Conservation (phyloP, 2,797 vertebrate genomes). For the Vespertilio murinus region DNA sequence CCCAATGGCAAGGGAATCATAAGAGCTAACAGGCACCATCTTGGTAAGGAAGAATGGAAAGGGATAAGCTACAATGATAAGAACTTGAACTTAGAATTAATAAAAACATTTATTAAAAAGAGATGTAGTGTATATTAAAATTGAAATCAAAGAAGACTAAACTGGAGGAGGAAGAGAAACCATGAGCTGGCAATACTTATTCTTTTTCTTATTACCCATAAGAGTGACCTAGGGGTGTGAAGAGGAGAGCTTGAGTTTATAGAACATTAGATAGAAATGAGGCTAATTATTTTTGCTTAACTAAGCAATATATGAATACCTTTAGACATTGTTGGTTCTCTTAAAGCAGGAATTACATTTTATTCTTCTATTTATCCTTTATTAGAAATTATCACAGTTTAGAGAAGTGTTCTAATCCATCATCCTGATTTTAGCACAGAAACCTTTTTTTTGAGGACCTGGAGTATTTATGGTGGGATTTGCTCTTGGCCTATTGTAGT, state of each 20-base stretch:
- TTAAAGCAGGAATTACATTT: not conserved
- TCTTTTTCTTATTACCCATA: not conserved
- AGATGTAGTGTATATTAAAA: not conserved
- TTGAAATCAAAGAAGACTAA: constrained; percentile 6
- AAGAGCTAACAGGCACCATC: not conserved
- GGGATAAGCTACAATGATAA: not conserved
- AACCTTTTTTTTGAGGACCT: not conserved
- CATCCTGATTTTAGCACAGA: not conserved
- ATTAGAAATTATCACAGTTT: constrained; percentile 4
- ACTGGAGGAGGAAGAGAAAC: not conserved
- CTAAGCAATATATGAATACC: not conserved
- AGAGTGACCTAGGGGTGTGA: not conserved
- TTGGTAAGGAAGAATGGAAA: constrained; percentile 9
- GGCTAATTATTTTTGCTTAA: not conserved
- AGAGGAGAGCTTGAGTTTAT: not conserved
- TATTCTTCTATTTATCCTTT: not conserved
- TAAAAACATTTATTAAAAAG: not conserved
- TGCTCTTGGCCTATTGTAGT: not conserved
- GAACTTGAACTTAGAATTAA: not conserved
- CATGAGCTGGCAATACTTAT: not conserved
- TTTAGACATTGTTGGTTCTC: not conserved
- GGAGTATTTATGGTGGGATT: not conserved
- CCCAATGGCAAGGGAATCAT: not conserved
- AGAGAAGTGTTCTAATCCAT: not conserved
- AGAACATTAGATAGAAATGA: not conserved